Base-by-base conservation (phyloP, 2,113 vertebrate species). In the Stictonetta naevosa region DNA sequence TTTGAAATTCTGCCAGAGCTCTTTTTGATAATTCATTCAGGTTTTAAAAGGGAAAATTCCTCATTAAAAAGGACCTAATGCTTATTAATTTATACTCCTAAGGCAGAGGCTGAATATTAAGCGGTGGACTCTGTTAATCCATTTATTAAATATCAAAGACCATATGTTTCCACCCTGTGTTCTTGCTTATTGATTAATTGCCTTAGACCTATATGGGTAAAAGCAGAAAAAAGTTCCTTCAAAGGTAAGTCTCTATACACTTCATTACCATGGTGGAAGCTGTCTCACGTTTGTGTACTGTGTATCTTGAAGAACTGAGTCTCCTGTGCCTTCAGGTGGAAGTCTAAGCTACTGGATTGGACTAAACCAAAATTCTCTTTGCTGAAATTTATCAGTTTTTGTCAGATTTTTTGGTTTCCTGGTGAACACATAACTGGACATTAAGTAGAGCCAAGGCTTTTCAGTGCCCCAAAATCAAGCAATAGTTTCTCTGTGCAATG, bases 61-160 rank as follows among this genome's bases (percentile, higher is more conserved):
- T 98, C 94, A 97, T 98, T 98, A 98, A 96, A 97, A 97, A 96
- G 63, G 93, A 96, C 87, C 86, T 96, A 97, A 97, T 95, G 80
- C 96, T 98, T 98, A 98, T 98, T 98, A 98, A 98, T 98, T 98
- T 98, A 98, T 98, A 95, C 80, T 97, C 75, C 84, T 92, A 96
- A 96, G 94, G 93, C 93, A 93, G 88, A 97, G 88, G 83, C 95
- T 96, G 97, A 97, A 97, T 98, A 98, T 97, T 98, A 97, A 98
- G 93, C 13, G 42, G 80, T 88, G 77, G 90, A 96, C 83, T 97
- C 82, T 76, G 96, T 81, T 97, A 98, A 98, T 98, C 96, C 96
- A 96, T 98, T 97, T 98, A 98, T 98, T 98, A 98, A 98, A 98
- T 98, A 98, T 97, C 96, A 98, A 97, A 98, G 96, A 97, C 92